Evolutionary conservation across 23 tunicate species (phyloP).

Genomic region (Trididemnum miniatum): DNA sequence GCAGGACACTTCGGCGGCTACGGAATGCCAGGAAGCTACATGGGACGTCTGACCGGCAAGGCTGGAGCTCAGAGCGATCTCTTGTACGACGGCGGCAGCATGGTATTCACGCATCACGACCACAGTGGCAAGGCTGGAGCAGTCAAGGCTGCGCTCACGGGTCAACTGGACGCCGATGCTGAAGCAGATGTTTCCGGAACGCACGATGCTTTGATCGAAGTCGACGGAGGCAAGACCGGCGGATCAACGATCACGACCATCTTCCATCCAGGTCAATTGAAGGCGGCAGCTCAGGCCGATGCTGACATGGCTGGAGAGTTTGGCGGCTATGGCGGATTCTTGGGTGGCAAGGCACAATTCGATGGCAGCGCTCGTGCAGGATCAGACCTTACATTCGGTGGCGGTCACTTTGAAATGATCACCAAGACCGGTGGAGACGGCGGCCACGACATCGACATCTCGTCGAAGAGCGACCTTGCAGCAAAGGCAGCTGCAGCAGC

Average conservation of each 20-base stretch:
- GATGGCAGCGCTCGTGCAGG: not conserved
- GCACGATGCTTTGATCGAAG: constrained; percentile 1
- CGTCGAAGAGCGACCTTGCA: constrained; percentile 4
- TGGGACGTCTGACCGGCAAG: not conserved
- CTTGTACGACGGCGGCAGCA: not conserved
- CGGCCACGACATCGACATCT: not conserved
- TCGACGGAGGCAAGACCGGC: constrained; percentile 28
- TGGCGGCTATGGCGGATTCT: not conserved
- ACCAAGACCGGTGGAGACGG: constrained; percentile 16
- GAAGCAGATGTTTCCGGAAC: not conserved
- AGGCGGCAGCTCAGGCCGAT: not conserved
- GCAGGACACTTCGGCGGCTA: constrained; percentile 8
- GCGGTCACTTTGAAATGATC: constrained; percentile 13
- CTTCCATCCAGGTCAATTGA: constrained; percentile 11
- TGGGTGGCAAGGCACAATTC: constrained; percentile 19
- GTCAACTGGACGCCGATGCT: not conserved
- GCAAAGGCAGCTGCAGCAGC: constrained; percentile 12
- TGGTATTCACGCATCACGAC: constrained; percentile 1
- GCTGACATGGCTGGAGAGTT: not conserved
- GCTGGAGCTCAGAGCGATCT: constrained; percentile 25
- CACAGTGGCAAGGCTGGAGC: not conserved
- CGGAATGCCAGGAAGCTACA: constrained; percentile 1
- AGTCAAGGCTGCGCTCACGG: constrained; percentile 19
- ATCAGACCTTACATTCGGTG: not conserved
- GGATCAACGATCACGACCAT: not conserved